Percentiles rank a stretch among this genome's conserved stretches.
These are phyloP conservation scores for Noctua janthe DNA, from an alignment of 2,888 invertebrate genomes.

Conservation along the genomic window DNA sequence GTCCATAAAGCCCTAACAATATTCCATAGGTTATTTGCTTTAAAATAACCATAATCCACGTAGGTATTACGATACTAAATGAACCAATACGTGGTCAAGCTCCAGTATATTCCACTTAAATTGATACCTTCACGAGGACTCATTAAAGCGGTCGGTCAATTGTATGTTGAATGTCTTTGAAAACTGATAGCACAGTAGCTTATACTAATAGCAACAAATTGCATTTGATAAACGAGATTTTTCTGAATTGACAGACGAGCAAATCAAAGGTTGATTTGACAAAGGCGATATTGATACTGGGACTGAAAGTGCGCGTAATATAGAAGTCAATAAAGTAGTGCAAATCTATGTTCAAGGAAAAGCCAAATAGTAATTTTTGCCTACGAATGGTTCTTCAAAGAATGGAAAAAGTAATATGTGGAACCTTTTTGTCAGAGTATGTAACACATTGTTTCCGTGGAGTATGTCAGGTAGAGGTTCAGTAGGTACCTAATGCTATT, in stretches of 20 bases:
- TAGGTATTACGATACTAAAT: no score
- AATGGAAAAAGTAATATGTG: conserved; percentile 18
- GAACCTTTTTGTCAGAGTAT: conserved; percentile 35
- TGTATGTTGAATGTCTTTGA: not conserved
- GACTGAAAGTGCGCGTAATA: not conserved
- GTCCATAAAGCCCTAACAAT: no score
- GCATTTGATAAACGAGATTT: not conserved
- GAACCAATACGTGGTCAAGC: no score
- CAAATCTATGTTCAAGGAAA: conserved; percentile 13
- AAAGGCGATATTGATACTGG: not conserved
- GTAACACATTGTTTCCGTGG: conserved; percentile 38
- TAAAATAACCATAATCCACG: no score
- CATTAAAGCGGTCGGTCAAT: no score
- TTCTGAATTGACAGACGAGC: not conserved
- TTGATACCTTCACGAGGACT: no score
- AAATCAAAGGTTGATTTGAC: not conserved
- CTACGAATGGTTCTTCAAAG: conserved; percentile 20
- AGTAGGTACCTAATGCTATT: conserved; percentile 60
- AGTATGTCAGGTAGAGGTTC: conserved; percentile 38
- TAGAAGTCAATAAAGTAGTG: not conserved
- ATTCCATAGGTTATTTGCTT: no score
- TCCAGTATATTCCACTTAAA: no score
- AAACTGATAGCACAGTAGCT: not conserved
- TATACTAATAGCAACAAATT: not conserved
- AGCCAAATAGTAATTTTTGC: not conserved